phyloP scores from a whole-genome alignment of 2,888 invertebrate species.

The Colostygia pectinataria region DNA sequence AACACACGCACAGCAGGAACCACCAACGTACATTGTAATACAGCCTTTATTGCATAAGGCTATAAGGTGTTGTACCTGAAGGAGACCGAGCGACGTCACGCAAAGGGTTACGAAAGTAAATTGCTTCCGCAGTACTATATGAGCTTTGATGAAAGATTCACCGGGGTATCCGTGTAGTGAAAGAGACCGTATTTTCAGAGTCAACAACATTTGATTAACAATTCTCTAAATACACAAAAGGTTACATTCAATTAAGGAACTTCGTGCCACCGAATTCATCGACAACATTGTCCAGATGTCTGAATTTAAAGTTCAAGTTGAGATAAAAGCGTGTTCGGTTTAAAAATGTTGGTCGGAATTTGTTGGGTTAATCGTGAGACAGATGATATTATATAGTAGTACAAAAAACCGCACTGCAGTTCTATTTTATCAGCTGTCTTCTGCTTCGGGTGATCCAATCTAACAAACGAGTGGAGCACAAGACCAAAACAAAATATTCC shows the following conservation, averaged over 20 bases:
- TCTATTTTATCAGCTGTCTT: constrained; percentile 13
- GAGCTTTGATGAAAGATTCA: constrained; percentile 49
- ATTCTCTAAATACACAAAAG: constrained; percentile 1
- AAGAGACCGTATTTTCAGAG: constrained; percentile 34
- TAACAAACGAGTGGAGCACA: background rate
- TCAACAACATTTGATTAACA: constrained; percentile 29
- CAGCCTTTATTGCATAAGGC: constrained; percentile 29
- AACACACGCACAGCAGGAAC: constrained; percentile 33
- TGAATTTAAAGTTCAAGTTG: background rate
- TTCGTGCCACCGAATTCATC: background rate
- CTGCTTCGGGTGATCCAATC: constrained; percentile 20
- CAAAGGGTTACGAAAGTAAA: constrained; percentile 55
- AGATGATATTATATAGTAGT: constrained; percentile 1
- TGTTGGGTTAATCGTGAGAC: constrained; percentile 12
- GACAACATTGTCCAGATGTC: background rate
- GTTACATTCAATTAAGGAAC: background rate
- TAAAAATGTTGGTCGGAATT: constrained; percentile 10
- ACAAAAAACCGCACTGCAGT: constrained; percentile 19
- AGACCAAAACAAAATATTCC: constrained; percentile 13
- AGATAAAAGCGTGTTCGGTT: constrained; percentile 7
- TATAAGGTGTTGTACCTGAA: constrained; percentile 30
- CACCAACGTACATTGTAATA: constrained; percentile 18
- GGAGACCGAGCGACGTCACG: constrained; percentile 38
- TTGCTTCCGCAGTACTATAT: constrained; percentile 52
- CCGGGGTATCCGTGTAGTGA: constrained; percentile 37